Percentiles rank a stretch among this genome's conserved stretches.
phyloP scores from a whole-genome alignment of 2,888 invertebrate species.

The Nasonovia ribisnigri region DNA sequence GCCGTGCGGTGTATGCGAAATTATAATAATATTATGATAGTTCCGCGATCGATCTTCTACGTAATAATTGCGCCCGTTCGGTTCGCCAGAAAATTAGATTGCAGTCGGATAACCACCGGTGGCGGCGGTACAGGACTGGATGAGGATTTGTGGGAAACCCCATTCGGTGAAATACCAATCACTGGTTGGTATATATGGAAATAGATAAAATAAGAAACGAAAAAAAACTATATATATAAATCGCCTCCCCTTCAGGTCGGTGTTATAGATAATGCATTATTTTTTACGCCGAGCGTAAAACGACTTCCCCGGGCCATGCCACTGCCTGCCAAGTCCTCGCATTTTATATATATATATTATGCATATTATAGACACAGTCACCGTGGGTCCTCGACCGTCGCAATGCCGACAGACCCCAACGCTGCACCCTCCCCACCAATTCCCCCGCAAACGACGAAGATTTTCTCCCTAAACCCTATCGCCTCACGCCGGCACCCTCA shows the following conservation, averaged over 20 bases:
- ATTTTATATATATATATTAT: background rate
- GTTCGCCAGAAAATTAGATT: background rate
- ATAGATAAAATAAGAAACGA: background rate
- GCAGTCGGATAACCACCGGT: background rate
- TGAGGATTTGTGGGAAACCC: background rate
- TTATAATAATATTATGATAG: background rate
- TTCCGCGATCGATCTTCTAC: background rate
- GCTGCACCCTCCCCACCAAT: background rate
- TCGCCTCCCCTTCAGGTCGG: background rate
- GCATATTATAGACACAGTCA: background rate
- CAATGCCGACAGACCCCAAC: background rate
- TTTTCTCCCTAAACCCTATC: background rate
- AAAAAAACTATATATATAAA: background rate
- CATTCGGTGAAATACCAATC: background rate
- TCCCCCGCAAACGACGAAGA: background rate
- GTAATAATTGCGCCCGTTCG: background rate
- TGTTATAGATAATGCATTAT: background rate
- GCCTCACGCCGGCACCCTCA: background rate
- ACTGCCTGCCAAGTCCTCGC: background rate
- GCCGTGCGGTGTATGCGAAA: background rate
- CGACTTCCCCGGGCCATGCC: background rate
- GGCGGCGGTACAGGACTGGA: background rate
- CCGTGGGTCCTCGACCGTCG: background rate
- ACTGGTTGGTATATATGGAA: background rate
- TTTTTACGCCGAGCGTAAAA: conserved; percentile 29